These are phyloP conservation scores for Psilopsiagon aurifrons DNA, from an alignment of 2,113 vertebrate genomes.

Conservation along the genomic window DNA sequence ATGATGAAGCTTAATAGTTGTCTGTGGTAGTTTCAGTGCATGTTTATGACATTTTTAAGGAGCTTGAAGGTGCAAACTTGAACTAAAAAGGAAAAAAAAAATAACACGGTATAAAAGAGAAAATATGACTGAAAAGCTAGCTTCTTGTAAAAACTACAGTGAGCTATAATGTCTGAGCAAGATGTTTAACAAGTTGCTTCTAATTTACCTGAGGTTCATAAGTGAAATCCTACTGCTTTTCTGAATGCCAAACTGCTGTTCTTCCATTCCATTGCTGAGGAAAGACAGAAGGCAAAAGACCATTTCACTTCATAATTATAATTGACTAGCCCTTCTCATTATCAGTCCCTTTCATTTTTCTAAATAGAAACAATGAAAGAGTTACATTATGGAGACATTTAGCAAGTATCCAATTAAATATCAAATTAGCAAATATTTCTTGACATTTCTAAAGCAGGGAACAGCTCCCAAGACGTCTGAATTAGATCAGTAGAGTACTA, in stretches of 20 bases:
- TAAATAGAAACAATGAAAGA: not conserved
- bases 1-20: not conserved
- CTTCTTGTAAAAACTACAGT: not conserved
- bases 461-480: not conserved
- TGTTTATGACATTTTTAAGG: not conserved
- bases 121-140: not conserved
- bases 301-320: not conserved
- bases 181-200: not conserved
- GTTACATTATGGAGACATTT: not conserved
- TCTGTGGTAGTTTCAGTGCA: not conserved
- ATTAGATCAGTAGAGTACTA: not conserved
- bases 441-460: not conserved
- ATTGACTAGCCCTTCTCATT: not conserved
- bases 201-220: not conserved
- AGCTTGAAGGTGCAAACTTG: not conserved
- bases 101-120: not conserved
- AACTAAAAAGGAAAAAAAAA: not conserved
- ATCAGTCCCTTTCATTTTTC: not conserved
- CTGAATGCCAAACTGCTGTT: not conserved
- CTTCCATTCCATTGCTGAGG: not conserved
- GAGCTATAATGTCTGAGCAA: not conserved
- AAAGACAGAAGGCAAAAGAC: not conserved
- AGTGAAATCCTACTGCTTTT: not conserved
- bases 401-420: not conserved
- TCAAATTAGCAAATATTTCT: constrained; percentile 11